phyloP scores from a whole-genome alignment of 2,888 invertebrate genomes.

The Phortica magna region DNA sequence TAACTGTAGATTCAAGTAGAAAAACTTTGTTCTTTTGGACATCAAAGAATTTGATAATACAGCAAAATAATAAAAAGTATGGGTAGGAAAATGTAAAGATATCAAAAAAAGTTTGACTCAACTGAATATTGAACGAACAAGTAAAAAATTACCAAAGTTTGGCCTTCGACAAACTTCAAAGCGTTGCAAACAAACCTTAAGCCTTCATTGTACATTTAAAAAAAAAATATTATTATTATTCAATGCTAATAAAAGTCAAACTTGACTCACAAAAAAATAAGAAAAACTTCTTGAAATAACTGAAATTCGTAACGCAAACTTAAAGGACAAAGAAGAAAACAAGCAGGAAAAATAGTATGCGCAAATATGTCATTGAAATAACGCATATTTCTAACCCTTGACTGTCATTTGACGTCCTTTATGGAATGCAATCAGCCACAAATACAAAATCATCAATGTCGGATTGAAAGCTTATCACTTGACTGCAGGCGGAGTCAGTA shows the following conservation, averaged over 20 bases:
- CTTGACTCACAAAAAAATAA: neutral
- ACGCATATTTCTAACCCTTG: constrained; percentile 7
- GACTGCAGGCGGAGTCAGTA: neutral
- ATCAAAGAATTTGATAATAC: too few relatives aligned
- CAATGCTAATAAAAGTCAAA: neutral
- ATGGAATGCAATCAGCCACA: constrained; percentile 16
- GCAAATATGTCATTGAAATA: constrained; percentile 3
- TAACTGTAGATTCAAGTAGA: too few relatives aligned
- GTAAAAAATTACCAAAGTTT: too few relatives aligned
- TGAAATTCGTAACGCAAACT: neutral
- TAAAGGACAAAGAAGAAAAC: neutral
- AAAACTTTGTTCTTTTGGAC: too few relatives aligned
- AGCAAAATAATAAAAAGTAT: too few relatives aligned
- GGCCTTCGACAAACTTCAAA: too few relatives aligned
- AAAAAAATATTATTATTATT: neutral
- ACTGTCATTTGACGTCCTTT: constrained; percentile 7
- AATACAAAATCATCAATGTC: neutral
- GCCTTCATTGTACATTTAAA: too few relatives aligned
- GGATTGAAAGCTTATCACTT: constrained; percentile 16
- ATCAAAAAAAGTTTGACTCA: too few relatives aligned
- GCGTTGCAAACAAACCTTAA: too few relatives aligned
- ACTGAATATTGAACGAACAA: too few relatives aligned
- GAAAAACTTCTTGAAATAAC: neutral
- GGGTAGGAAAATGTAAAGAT: too few relatives aligned
- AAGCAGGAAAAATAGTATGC: neutral